phyloP scores from a whole-genome alignment of 2,888 invertebrate genomes.

The Melanargia galathea region DNA sequence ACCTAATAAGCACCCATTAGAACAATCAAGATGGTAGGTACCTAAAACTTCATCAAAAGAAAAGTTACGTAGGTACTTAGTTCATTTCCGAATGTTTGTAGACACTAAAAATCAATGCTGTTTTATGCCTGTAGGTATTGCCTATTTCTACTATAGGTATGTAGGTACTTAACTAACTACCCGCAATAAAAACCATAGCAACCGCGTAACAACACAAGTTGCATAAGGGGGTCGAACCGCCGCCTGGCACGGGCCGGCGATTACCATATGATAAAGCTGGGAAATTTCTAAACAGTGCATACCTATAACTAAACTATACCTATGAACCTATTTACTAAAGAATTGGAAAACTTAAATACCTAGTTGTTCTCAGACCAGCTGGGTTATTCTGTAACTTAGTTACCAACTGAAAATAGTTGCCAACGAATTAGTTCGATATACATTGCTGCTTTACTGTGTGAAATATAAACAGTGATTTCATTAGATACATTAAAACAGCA shows the following conservation, averaged over 20 bases:
- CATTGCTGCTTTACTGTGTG: too few species aligned
- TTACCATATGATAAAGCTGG: constrained; percentile 22
- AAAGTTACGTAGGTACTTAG: too few species aligned
- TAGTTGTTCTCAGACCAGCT: too few species aligned
- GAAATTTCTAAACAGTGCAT: constrained; percentile 28
- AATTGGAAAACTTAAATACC: neutral
- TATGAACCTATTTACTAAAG: neutral
- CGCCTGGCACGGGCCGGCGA: constrained; percentile 56
- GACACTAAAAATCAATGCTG: neutral
- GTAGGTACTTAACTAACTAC: constrained; percentile 6
- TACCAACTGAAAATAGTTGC: too few species aligned
- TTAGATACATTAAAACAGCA: too few species aligned
- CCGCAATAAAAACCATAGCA: constrained; percentile 28
- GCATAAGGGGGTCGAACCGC: constrained; percentile 56
- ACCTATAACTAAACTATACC: neutral
- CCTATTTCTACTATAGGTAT: neutral
- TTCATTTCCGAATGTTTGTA: neutral
- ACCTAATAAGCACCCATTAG: too few species aligned
- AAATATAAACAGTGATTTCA: too few species aligned
- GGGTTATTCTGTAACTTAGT: too few species aligned
- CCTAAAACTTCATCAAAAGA: too few species aligned
- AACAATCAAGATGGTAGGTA: too few species aligned
- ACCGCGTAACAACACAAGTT: constrained; percentile 41
- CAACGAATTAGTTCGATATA: too few species aligned
- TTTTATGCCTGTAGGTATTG: neutral